Evolutionary conservation across 1,140 invertebrate species (phyloP).

Genomic region (Reticulitermes speratus): DNA sequence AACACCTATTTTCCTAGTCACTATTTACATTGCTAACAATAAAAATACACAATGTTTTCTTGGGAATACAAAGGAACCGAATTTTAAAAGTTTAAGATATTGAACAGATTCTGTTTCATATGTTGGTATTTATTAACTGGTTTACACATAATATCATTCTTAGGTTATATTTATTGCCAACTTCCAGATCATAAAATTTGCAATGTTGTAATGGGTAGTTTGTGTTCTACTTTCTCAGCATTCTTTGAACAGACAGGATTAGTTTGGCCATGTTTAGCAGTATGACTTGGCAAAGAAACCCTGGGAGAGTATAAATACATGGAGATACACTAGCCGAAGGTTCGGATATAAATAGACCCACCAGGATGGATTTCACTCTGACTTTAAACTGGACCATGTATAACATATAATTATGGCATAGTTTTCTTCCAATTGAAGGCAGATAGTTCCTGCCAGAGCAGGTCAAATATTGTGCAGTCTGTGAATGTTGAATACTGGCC

Average conservation of each 20-base stretch:
- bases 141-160: background rate
- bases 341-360: constrained; percentile 9
- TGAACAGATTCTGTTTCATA: no score
- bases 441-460: background rate
- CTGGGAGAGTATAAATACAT: background rate
- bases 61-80: no score
- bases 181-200: background rate
- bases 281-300: background rate
- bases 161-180: background rate
- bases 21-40: no score
- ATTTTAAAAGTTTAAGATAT: no score
- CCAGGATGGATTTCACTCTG: background rate
- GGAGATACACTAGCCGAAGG: background rate
- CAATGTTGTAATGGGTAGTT: background rate
- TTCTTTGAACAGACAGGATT: background rate
- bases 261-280: constrained; percentile 4
- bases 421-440: background rate
- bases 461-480: background rate
- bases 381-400: background rate
- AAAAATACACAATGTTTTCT: no score
- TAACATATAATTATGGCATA: background rate
- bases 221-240: background rate
- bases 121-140: no score
- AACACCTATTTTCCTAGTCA: no score
- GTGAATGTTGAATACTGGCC: no score